Evolutionary conservation across 2,888 invertebrate species (phyloP).

Genomic region (Tipula vernalis): DNA sequence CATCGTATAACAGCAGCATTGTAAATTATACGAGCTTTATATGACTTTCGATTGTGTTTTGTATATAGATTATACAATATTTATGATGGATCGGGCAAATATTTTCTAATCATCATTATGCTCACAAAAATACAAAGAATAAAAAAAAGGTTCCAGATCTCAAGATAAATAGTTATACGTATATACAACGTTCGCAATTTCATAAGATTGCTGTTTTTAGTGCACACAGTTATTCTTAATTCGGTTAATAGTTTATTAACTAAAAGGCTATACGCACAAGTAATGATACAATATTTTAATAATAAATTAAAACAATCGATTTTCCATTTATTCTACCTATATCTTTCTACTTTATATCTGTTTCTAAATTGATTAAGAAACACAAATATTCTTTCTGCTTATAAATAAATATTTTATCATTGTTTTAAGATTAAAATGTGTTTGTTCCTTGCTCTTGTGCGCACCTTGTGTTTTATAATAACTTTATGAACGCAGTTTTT

Average conservation of each 20-base stretch:
- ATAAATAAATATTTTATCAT: not conserved
- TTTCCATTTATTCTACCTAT: not conserved
- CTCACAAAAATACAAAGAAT: not conserved
- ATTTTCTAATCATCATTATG: not conserved
- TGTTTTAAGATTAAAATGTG: not conserved
- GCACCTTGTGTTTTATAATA: not conserved
- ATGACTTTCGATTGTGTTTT: not conserved
- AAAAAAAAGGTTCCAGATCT: not conserved
- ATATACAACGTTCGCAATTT: not conserved
- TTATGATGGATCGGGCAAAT: not conserved
- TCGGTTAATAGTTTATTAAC: not conserved
- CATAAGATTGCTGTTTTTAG: not conserved
- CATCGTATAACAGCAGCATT: not conserved
- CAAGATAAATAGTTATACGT: not conserved
- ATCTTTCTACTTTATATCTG: not conserved
- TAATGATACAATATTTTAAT: not conserved
- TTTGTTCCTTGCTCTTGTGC: not conserved
- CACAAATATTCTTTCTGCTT: not conserved
- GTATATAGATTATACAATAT: not conserved
- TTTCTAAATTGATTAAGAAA: not conserved
- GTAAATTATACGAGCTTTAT: not conserved
- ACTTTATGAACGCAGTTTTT: not conserved
- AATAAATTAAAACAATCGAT: not conserved
- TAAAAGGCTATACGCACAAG: not conserved
- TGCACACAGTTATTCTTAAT: not conserved